These are phyloP conservation scores for Paedocypris sp. DNA, from an alignment of 2,113 vertebrate species.

Conservation along the genomic window DNA sequence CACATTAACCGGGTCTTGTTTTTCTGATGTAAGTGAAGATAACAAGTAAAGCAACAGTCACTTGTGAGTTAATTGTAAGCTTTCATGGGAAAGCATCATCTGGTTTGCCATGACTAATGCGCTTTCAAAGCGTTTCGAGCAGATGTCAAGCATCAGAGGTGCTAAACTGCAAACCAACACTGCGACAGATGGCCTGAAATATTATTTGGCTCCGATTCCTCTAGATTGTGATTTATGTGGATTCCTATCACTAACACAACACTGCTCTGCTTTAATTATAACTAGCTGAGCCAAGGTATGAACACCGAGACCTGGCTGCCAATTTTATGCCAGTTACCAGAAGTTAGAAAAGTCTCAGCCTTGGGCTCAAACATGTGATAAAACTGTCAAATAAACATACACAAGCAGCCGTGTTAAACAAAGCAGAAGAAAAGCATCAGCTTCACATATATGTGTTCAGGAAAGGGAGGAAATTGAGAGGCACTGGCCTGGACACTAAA, in stretches of 20 bases:
- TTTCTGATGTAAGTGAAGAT: background rate
- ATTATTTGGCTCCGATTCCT: background rate
- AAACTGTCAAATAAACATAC: background rate
- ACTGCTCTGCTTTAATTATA: background rate
- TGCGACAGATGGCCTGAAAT: background rate
- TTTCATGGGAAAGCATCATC: background rate
- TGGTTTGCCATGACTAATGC: constrained; percentile 12
- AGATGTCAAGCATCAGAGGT: constrained; percentile 6
- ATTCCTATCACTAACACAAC: constrained; percentile 1
- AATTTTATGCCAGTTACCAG: background rate
- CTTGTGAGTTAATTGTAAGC: background rate
- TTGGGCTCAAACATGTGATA: background rate
- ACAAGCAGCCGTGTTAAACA: no score
- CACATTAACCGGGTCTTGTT: background rate
- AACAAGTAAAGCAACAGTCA: background rate
- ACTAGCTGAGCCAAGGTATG: background rate
- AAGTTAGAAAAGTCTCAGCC: background rate
- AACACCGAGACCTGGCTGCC: background rate
- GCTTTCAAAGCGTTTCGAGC: constrained; percentile 3
- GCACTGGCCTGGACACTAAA: no score
- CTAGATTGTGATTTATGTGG: background rate
- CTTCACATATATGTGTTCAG: background rate
- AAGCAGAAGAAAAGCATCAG: no score
- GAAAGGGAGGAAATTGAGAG: no score
- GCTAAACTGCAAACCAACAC: background rate